Evolutionary conservation across 2,797 vertebrate genomes (phyloP), one percentile per base, ranked within the genome.

Genomic region (Dryobates pubescens): DNA sequence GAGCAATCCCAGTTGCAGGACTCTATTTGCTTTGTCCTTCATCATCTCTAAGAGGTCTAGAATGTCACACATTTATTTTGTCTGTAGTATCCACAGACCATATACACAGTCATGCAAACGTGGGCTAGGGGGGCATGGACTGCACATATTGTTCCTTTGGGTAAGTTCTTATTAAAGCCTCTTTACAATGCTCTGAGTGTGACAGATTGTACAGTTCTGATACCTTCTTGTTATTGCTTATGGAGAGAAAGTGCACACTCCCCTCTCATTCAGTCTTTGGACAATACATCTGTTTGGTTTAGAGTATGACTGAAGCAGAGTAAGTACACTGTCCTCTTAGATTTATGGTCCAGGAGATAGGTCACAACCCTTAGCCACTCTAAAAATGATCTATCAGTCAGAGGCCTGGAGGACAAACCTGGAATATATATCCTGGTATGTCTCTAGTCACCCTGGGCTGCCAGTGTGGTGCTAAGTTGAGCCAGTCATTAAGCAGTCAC

Each of bases 301-400:
- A 43, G 22, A 43, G 26, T 54, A 34, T 24, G 68, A 90, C 54
- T 1, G 1, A 84, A 75, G 58, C 51, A 64, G 53, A 70, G 15
- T 4, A 2, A 85, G 54, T 85, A 47, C 9, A 30, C 82, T 91
- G 65, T 77, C 78, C 86, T 82, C 23, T 49, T 59, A 79, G 89
- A 95, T 96, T 96, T 95, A 96, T 89, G 86, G 62, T 16, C 45
- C 51, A 47, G 83, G 84, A 94, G 87, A 90, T 4, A 84, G 90
- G 86, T 93, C 90, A 85, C 38, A 90, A 78, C 75, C 83, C 18
- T 82, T 49, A 87, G 29, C 53, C 57, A 69, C 72, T 87, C 70
- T 92, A 91, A 93, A 91, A 94, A 91, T 92, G 58, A 96, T 96
- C 72, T 90, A 82, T 86, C 15, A 34, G 41, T 77, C 59, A 19